Conservation (phyloP, 2,797 vertebrate species). For the Lates japonicus region DNA sequence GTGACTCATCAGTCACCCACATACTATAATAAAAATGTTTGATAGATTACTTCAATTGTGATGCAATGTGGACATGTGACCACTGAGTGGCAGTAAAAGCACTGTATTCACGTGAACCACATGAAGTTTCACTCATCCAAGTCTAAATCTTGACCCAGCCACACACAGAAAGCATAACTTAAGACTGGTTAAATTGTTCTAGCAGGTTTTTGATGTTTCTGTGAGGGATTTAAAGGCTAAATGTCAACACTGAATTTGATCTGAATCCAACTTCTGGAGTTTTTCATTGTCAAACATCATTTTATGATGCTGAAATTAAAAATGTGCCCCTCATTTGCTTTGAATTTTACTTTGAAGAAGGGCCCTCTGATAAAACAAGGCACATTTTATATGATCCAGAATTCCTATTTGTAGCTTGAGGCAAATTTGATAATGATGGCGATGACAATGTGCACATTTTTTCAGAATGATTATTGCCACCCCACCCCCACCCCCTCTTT, state of each 20-base stretch:
- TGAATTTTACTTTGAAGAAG: slow-evolving; percentile 45
- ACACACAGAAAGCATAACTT: slow-evolving; percentile 15
- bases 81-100: slow-evolving; percentile 71
- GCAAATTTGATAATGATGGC: slow-evolving; percentile 46
- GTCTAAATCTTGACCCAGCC: slow-evolving; percentile 13
- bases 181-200: background rate
- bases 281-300: slow-evolving; percentile 32
- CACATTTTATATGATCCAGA: slow-evolving; percentile 30
- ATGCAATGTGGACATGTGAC: slow-evolving; percentile 52
- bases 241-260: slow-evolving; percentile 24
- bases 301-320: slow-evolving; percentile 33
- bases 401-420: slow-evolving; percentile 19
- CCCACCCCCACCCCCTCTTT: background rate
- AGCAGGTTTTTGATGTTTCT: slow-evolving; percentile 20
- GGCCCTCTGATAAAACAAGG: slow-evolving; percentile 31
- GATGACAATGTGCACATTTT: slow-evolving; percentile 44
- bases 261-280: slow-evolving; percentile 27
- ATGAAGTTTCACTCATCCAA: background rate
- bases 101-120: slow-evolving; percentile 1
- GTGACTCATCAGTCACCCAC: too few relatives aligned
- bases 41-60: background rate
- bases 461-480: slow-evolving; percentile 31
- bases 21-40: background rate
- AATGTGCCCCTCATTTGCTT: slow-evolving; percentile 35
- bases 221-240: slow-evolving; percentile 7